A percentile compares a stretch with the other conserved stretches of the same genome.
phyloP scores from a whole-genome alignment of 2,797 vertebrate genomes.

The Corythornis leucogaster region DNA sequence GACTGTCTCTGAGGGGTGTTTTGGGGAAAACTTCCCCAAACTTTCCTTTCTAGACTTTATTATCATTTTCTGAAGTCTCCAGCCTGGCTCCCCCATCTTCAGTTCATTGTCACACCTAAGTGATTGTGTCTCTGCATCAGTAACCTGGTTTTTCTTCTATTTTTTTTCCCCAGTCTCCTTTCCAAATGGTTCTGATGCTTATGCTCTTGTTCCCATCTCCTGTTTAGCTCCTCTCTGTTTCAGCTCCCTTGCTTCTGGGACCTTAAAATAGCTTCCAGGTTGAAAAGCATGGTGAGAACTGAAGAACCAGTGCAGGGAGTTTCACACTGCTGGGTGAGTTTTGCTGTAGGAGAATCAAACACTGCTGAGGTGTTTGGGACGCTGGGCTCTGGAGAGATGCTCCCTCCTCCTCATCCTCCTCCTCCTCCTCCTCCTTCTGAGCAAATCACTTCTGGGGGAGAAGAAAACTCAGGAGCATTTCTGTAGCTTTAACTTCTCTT shows the following conservation, averaged over 20 bases:
- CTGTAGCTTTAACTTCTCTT: background rate
- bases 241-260: background rate
- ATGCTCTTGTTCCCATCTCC: background rate
- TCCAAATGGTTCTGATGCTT: background rate
- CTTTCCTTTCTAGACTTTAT: background rate
- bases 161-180: background rate
- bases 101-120: background rate
- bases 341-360: background rate
- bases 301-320: background rate
- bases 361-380: background rate
- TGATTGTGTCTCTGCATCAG: background rate
- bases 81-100: rapidly evolving
- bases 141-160: background rate
- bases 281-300: rapidly evolving
- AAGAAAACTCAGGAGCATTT: background rate
- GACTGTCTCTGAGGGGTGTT: background rate
- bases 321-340: background rate
- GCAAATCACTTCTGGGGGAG: background rate
- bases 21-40: background rate
- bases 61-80: background rate
- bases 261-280: background rate
- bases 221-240: too few species aligned
- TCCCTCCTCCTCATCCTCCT: too few species aligned
- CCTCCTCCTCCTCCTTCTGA: too few species aligned
- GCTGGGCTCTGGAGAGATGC: background rate